phyloP scores from a whole-genome alignment of 2,888 invertebrate genomes.

The Ochlodes sylvanus region DNA sequence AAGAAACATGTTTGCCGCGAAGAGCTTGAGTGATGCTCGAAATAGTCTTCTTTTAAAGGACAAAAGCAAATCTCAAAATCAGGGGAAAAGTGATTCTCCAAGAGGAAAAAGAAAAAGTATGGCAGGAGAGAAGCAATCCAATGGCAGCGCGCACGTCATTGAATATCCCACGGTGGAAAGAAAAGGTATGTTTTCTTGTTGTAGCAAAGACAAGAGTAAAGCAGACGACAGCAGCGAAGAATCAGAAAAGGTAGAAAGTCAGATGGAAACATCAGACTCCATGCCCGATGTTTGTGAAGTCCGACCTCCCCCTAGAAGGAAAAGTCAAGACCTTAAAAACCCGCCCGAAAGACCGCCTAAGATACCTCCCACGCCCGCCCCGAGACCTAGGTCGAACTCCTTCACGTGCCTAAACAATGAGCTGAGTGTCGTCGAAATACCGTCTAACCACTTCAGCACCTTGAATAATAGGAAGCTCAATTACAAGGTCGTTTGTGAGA shows the following conservation, averaged over 20 bases:
- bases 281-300: conserved; percentile 81
- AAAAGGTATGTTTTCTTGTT: conserved; percentile 90
- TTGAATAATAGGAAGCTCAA: conserved; percentile 75
- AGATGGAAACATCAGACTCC: conserved; percentile 71
- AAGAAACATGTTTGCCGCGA: conserved; percentile 80
- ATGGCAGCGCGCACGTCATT: conserved; percentile 84
- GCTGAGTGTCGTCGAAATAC: conserved; percentile 72
- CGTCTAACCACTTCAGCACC: conserved; percentile 75
- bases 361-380: conserved; percentile 77
- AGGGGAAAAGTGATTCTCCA: conserved; percentile 73
- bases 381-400: conserved; percentile 85
- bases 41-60: conserved; percentile 81
- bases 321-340: conserved; percentile 80
- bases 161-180: conserved; percentile 90
- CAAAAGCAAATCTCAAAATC: conserved; percentile 65
- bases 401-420: conserved; percentile 78
- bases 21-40: conserved; percentile 79
- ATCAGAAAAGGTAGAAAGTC: conserved; percentile 65
- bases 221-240: conserved; percentile 80
- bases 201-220: conserved; percentile 85
- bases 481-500: conserved; percentile 76
- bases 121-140: conserved; percentile 68
- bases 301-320: conserved; percentile 87
- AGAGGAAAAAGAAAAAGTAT: conserved; percentile 77
- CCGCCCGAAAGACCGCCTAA: conserved; percentile 90